These are phyloP conservation scores for Lagria hirta DNA, from an alignment of 2,888 invertebrate species.

Conservation along the genomic window DNA sequence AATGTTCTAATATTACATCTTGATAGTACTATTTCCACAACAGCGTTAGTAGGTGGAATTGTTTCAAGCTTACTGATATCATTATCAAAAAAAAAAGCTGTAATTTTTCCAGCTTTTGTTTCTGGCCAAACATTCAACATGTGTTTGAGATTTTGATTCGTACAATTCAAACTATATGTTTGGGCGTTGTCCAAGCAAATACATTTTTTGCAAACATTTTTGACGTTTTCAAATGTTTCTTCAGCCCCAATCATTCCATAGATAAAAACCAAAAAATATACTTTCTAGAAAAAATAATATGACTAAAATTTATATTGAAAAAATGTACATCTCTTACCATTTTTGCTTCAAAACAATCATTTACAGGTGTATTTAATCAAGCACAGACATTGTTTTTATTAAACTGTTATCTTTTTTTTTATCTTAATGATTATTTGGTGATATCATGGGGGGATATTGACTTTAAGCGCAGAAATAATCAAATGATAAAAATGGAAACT, in stretches of 20 bases:
- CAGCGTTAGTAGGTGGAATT: constrained; percentile 49
- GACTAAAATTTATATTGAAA: too few relatives aligned
- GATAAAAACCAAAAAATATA: too few relatives aligned
- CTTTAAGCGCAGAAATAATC: too few relatives aligned
- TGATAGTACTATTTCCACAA: constrained; percentile 57
- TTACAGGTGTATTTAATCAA: too few relatives aligned
- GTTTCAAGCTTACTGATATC: constrained; percentile 45
- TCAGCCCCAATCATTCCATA: constrained; percentile 12
- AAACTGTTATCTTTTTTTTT: too few relatives aligned
- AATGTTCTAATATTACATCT: constrained; percentile 59
- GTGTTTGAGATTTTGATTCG: constrained; percentile 36
- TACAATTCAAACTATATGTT: constrained; percentile 45
- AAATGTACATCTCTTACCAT: too few relatives aligned
- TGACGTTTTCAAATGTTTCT: constrained; percentile 33
- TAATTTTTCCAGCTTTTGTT: constrained; percentile 49
- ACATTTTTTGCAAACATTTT: constrained; percentile 34
- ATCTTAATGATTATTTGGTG: too few relatives aligned
- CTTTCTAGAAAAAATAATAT: too few relatives aligned
- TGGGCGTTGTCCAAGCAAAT: constrained; percentile 37
- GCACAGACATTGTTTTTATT: too few relatives aligned
- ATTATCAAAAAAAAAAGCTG: constrained; percentile 62
- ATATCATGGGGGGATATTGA: too few relatives aligned
- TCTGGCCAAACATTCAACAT: constrained; percentile 51
- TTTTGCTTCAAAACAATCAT: too few relatives aligned
- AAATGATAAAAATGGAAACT: too few relatives aligned